Conservation (phyloP, 1,140 invertebrate genomes). For the Samia ricini region DNA sequence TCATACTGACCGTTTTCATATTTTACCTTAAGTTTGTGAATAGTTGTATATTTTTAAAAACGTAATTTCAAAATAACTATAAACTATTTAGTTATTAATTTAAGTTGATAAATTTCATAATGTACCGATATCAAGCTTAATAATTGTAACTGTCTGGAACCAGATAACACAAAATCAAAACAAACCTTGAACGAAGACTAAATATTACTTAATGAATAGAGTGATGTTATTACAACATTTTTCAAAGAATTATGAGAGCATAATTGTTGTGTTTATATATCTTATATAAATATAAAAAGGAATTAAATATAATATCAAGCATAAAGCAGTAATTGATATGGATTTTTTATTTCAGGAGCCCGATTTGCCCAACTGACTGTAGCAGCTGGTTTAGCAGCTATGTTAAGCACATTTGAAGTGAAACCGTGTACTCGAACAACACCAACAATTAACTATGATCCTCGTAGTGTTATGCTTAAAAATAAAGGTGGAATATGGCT, state of each 20-base stretch:
- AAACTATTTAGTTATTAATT: too few species aligned
- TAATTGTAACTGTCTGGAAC: too few species aligned
- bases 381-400: slow-evolving; percentile 43
- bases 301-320: neutral
- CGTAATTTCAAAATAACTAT: too few species aligned
- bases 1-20: too few species aligned
- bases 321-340: neutral
- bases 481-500: slow-evolving; percentile 69
- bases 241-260: neutral
- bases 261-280: neutral
- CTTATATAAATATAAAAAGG: neutral
- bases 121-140: too few species aligned
- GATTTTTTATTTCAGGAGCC: slow-evolving; percentile 43
- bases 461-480: slow-evolving; percentile 67
- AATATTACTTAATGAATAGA: neutral
- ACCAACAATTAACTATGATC: slow-evolving; percentile 53
- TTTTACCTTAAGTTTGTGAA: too few species aligned
- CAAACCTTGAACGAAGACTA: neutral
- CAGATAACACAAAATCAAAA: neutral
- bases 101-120: too few species aligned
- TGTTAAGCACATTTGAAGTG: slow-evolving; percentile 46
- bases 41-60: too few species aligned
- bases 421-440: slow-evolving; percentile 59
- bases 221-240: neutral
- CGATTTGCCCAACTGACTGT: slow-evolving; percentile 61